A percentile compares a stretch with the other conserved stretches of the same genome.
Evolutionary conservation across 2,888 invertebrate species (phyloP).

Genomic region (Lissocephala sabroskyi): DNA sequence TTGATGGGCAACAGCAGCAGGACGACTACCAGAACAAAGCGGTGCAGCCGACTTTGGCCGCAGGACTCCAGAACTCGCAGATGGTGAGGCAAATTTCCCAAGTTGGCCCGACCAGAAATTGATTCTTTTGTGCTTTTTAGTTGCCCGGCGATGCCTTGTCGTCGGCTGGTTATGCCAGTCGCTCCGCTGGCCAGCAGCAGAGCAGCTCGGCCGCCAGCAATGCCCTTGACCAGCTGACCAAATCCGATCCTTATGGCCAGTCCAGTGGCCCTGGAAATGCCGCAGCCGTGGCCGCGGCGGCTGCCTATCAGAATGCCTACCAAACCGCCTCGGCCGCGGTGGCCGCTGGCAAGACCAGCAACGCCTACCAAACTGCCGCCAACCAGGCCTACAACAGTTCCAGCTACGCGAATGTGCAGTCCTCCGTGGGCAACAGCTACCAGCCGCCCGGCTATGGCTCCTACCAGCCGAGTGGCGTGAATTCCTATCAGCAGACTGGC

Average conservation of each 20-base stretch:
- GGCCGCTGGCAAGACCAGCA: conserved; percentile 63
- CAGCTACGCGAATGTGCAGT: conserved; percentile 70
- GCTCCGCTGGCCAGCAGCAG: conserved; percentile 58
- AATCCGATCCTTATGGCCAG: conserved; percentile 71
- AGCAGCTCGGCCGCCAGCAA: conserved; percentile 41
- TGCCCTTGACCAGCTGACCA: conserved; percentile 69
- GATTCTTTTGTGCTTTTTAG: conserved; percentile 1
- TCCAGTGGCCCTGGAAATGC: conserved; percentile 56
- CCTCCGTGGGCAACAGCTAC: conserved; percentile 69
- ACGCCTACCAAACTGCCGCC: conserved; percentile 66
- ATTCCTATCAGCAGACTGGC: conserved; percentile 68
- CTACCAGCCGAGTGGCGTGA: conserved; percentile 71
- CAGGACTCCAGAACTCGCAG: conserved; percentile 69
- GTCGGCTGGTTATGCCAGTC: conserved; percentile 62
- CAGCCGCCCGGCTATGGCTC: conserved; percentile 70
- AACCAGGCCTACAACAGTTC: conserved; percentile 70
- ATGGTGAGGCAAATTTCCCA: conserved; percentile 62
- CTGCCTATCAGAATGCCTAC: conserved; percentile 69
- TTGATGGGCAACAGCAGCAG: conserved; percentile 66
- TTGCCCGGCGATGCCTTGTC: conserved; percentile 66
- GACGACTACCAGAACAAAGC: conserved; percentile 70
- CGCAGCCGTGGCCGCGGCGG: conserved; percentile 23
- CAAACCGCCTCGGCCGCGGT: conserved; percentile 61
- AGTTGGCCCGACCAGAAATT: background rate
- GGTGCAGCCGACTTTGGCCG: conserved; percentile 57